These are phyloP conservation scores for Tauraco hartlaubi DNA, from an alignment of 2,797 vertebrate species.

Conservation along the genomic window DNA sequence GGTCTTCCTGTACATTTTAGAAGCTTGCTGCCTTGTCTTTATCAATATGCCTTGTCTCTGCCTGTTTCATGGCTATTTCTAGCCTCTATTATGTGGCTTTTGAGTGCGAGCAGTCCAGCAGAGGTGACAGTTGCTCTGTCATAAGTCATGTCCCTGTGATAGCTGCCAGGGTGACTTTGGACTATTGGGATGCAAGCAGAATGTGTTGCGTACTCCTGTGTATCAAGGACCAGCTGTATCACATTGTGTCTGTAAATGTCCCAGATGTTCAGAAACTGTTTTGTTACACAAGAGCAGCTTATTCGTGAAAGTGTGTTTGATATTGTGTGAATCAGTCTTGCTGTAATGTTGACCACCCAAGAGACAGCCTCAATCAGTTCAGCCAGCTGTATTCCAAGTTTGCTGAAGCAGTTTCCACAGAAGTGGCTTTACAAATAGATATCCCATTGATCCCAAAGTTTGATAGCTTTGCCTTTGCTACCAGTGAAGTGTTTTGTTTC, in stretches of 20 bases:
- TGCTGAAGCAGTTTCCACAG: not conserved
- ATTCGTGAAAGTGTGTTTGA: not conserved
- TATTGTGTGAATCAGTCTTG: not conserved
- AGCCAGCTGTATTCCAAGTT: not conserved
- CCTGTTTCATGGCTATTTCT: not conserved
- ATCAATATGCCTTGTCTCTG: not conserved
- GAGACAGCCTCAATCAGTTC: not conserved
- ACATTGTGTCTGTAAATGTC: not conserved
- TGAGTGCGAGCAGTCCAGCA: not conserved
- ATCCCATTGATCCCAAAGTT: not conserved
- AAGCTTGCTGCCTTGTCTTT: not conserved
- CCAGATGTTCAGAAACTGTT: not conserved
- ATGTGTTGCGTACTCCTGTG: not conserved
- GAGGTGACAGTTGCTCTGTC: not conserved
- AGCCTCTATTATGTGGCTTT: accelerated
- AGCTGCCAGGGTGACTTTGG: not conserved
- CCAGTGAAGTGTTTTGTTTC: not conserved
- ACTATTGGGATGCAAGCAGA: not conserved
- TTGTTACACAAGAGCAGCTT: not conserved
- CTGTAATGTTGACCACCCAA: not conserved
- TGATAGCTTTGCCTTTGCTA: not conserved
- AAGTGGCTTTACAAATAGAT: not conserved
- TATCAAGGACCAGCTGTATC: not conserved
- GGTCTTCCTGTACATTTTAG: not conserved
- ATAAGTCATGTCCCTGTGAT: not conserved